These are phyloP conservation scores for Apeira syringaria DNA, from an alignment of 2,888 invertebrate genomes.

Conservation along the genomic window DNA sequence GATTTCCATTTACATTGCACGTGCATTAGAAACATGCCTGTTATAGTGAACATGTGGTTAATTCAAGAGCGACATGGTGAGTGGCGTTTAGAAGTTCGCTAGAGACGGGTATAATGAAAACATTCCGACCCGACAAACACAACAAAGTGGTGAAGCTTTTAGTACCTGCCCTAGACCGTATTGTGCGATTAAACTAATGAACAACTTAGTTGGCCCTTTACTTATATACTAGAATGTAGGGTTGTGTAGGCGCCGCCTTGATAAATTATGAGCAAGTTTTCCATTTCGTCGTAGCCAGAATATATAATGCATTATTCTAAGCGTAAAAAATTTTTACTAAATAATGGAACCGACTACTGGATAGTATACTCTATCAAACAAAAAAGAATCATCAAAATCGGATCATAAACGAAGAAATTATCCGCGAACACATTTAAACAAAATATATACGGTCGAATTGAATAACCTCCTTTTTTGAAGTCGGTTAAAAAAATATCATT, in stretches of 20 bases:
- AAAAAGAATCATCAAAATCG: no score
- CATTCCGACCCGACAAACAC: conserved; percentile 3
- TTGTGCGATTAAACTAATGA: conserved; percentile 11
- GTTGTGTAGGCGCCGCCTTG: not conserved
- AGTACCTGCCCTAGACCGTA: conserved; percentile 4
- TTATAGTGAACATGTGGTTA: not conserved
- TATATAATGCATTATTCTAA: no score
- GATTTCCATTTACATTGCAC: not conserved
- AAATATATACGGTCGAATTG: no score
- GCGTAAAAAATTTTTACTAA: no score
- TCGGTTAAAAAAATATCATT: no score
- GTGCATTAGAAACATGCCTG: not conserved
- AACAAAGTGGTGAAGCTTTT: conserved; percentile 7
- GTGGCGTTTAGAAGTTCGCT: not conserved
- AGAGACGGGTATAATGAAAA: conserved; percentile 4
- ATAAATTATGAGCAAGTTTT: not conserved
- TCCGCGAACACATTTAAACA: no score
- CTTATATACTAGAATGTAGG: not conserved
- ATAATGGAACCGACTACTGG: no score
- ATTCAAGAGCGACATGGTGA: not conserved
- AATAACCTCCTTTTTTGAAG: no score
- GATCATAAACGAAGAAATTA: no score
- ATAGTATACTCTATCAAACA: no score
- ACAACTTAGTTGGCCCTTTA: conserved; percentile 3
- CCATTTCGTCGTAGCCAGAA: no score